A percentile compares a stretch with the other conserved stretches of the same genome.
Evolutionary conservation across 2,113 vertebrate species (phyloP).

Genomic region (Muscicapa adusta): DNA sequence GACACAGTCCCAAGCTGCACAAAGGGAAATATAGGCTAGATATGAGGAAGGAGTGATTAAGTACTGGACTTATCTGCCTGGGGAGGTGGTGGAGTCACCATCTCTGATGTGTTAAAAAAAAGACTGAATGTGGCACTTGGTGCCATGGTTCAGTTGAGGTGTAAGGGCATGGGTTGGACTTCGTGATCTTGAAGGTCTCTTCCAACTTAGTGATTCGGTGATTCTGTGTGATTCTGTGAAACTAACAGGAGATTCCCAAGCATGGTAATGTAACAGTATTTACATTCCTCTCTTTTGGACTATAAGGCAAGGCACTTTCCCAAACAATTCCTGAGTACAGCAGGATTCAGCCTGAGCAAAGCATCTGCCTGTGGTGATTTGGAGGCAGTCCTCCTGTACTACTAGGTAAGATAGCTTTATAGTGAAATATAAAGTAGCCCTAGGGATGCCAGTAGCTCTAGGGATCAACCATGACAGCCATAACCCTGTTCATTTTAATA

Average conservation of each 20-base stretch:
- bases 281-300: neutral
- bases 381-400: neutral
- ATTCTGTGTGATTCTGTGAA: neutral
- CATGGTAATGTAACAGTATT: neutral
- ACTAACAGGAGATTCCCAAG: neutral
- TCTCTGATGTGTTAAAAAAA: neutral
- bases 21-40: neutral
- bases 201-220: neutral
- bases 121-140: accelerated
- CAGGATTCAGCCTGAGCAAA: neutral
- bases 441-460: neutral
- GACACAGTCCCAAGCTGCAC: neutral
- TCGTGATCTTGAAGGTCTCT: neutral
- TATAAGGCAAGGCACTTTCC: neutral
- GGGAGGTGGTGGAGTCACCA: neutral
- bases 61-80: neutral
- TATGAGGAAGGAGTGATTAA: neutral
- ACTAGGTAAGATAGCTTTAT: neutral
- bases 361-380: accelerated
- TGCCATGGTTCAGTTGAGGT: too few species aligned
- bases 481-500: neutral
- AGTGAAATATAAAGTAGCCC: neutral
- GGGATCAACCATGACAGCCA: neutral
- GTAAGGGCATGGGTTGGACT: neutral
- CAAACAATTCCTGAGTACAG: neutral